These are phyloP conservation scores for Leucosticte australis DNA, from an alignment of 2,113 vertebrate species.

Conservation along the genomic window DNA sequence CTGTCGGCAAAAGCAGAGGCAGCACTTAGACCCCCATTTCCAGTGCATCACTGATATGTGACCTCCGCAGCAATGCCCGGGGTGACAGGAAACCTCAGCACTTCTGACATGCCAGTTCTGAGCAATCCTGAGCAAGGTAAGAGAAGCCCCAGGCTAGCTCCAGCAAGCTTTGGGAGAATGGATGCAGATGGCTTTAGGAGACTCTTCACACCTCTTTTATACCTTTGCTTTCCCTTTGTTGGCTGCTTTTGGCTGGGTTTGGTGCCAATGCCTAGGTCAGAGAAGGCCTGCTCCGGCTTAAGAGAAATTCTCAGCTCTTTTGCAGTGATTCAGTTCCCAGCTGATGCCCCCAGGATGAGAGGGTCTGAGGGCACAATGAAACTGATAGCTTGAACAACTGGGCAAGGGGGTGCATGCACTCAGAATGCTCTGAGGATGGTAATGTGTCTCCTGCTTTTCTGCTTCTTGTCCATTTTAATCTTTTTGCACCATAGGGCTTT, in stretches of 20 bases:
- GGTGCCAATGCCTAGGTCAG: neutral
- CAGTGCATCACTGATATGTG: neutral
- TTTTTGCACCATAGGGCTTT: neutral
- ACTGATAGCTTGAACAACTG: neutral
- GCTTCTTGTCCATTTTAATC: neutral
- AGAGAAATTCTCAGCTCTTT: neutral
- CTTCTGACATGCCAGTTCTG: neutral
- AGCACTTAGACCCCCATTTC: neutral
- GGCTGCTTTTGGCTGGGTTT: neutral
- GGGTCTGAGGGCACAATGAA: neutral
- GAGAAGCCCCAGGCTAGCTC: neutral
- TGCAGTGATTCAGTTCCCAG: neutral
- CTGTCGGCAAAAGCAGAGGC: fast-evolving
- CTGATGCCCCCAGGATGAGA: neutral
- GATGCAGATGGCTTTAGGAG: neutral
- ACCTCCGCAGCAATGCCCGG: neutral
- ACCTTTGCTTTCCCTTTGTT: neutral
- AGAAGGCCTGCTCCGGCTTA: neutral
- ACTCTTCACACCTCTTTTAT: neutral
- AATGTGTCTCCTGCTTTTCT: neutral
- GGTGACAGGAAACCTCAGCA: neutral
- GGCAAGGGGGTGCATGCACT: neutral
- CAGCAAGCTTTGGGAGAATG: neutral
- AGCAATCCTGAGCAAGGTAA: neutral
- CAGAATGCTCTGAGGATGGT: neutral